phyloP scores from a whole-genome alignment of 2,113 vertebrate genomes.

The Heptranchias perlo region DNA sequence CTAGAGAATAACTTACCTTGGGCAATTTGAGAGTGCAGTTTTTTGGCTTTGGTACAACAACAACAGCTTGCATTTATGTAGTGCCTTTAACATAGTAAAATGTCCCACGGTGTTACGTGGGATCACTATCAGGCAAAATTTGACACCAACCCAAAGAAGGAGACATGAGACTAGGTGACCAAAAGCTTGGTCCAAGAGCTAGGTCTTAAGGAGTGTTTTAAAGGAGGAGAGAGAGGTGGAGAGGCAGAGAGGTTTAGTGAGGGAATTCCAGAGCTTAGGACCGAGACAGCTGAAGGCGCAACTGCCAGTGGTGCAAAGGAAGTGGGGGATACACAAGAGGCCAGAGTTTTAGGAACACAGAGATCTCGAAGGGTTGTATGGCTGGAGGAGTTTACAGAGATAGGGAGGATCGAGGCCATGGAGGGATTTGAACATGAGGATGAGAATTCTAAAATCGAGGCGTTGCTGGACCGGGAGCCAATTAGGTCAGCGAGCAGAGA shows the following conservation, averaged over 20 bases:
- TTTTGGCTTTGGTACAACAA: background rate
- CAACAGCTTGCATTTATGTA: background rate
- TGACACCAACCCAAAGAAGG: background rate
- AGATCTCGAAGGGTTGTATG: background rate
- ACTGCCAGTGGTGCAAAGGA: background rate
- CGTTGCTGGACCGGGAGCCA: background rate
- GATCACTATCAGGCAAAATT: no score
- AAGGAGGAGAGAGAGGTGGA: background rate
- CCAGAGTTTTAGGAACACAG: background rate
- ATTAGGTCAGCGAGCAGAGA: background rate
- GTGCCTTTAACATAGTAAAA: no score
- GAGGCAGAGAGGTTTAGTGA: background rate
- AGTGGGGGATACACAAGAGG: background rate
- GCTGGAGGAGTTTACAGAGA: background rate
- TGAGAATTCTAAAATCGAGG: background rate
- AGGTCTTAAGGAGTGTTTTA: background rate
- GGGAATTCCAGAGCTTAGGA: background rate
- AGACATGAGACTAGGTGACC: background rate
- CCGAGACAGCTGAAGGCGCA: no score
- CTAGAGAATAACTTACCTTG: background rate
- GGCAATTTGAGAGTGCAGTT: background rate
- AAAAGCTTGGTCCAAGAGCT: background rate
- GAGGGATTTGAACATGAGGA: background rate
- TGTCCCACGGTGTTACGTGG: no score
- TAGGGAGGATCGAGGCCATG: background rate